phyloP scores from a whole-genome alignment of 2,888 invertebrate species.

The Chrysotoxum bicinctum region DNA sequence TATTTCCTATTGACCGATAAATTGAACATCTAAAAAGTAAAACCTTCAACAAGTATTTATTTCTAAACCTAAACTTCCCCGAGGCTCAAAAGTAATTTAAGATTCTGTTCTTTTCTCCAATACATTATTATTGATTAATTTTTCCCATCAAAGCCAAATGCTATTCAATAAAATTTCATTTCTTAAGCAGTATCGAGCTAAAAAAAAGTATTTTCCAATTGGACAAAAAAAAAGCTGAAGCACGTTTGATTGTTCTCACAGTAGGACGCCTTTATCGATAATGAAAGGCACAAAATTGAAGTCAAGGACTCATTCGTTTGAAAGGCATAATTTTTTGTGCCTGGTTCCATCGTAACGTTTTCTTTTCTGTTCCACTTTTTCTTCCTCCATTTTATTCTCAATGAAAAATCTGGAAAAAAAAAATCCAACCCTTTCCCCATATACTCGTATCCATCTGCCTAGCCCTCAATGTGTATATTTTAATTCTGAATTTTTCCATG shows the following conservation, averaged over 20 bases:
- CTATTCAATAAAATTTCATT: not conserved
- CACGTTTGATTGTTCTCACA: slow-evolving; percentile 50
- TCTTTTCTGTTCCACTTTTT: slow-evolving; percentile 1
- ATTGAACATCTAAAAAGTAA: not conserved
- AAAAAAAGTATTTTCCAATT: slow-evolving; percentile 2
- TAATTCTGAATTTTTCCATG: slow-evolving; percentile 52
- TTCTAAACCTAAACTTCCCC: not conserved
- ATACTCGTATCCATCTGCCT: not conserved
- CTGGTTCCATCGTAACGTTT: not conserved
- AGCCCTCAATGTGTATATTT: not conserved
- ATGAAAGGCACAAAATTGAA: slow-evolving; percentile 37
- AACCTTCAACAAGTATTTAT: not conserved
- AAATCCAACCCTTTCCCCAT: slow-evolving; percentile 27
- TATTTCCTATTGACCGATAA: not conserved
- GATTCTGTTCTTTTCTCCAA: not conserved
- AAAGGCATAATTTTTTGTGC: slow-evolving; percentile 18
- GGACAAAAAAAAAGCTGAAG: slow-evolving; percentile 3
- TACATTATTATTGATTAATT: not conserved
- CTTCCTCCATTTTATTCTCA: not conserved
- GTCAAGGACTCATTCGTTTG: slow-evolving; percentile 33
- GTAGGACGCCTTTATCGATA: slow-evolving; percentile 25
- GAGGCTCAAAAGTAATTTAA: not conserved
- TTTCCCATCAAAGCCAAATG: not conserved
- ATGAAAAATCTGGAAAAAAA: slow-evolving; percentile 22
- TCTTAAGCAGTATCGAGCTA: not conserved